These are phyloP conservation scores for Brassicogethes aeneus DNA, from an alignment of 2,888 invertebrate species.

Conservation along the genomic window DNA sequence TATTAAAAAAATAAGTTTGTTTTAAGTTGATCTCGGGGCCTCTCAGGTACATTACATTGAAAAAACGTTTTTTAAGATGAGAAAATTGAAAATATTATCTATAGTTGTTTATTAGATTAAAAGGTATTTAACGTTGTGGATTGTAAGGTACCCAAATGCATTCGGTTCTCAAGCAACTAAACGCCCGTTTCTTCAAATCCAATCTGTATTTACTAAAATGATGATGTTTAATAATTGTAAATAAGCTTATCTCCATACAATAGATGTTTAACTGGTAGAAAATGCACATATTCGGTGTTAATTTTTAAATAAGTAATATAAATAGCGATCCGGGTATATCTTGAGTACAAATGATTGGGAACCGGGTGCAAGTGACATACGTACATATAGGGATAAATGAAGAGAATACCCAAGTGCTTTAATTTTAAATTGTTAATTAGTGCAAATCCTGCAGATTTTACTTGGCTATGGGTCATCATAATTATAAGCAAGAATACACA, in stretches of 20 bases:
- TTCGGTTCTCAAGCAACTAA: slow-evolving; percentile 34
- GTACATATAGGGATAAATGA: slow-evolving; percentile 38
- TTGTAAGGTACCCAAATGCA: slow-evolving; percentile 37
- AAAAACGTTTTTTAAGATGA: slow-evolving; percentile 28
- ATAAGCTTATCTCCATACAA: slow-evolving; percentile 38
- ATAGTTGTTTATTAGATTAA: slow-evolving; percentile 34
- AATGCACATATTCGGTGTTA: slow-evolving; percentile 37
- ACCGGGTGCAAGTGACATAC: slow-evolving; percentile 33
- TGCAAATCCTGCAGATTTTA: slow-evolving; percentile 41
- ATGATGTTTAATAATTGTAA: slow-evolving; percentile 23
- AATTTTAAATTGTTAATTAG: slow-evolving; percentile 36
- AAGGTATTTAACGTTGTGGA: slow-evolving; percentile 37
- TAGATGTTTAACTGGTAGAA: slow-evolving; percentile 33
- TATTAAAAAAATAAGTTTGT: slow-evolving; percentile 27
- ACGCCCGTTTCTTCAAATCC: slow-evolving; percentile 35
- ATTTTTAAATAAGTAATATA: slow-evolving; percentile 31
- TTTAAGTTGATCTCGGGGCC: slow-evolving; percentile 33
- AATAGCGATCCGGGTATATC: slow-evolving; percentile 34
- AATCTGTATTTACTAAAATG: slow-evolving; percentile 26
- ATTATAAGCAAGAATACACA: slow-evolving; percentile 21
- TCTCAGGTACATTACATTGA: slow-evolving; percentile 34
- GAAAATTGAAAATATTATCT: slow-evolving; percentile 23
- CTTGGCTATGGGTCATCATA: slow-evolving; percentile 34
- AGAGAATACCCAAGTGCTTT: slow-evolving; percentile 41
- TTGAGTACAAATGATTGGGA: slow-evolving; percentile 39